Conservation (phyloP, 2,797 vertebrate species). For the Epinephelus coioides region DNA sequence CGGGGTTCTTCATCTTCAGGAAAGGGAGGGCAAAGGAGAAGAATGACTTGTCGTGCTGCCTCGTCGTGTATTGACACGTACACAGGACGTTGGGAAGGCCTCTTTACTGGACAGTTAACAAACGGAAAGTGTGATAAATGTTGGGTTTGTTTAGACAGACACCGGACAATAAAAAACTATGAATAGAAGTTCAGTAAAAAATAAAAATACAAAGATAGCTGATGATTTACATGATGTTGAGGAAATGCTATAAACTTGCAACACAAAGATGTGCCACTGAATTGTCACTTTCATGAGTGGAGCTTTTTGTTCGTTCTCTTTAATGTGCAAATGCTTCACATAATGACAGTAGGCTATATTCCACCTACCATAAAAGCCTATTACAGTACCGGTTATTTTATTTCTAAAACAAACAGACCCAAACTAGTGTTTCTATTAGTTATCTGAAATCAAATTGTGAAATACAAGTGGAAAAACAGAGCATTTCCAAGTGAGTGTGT, state of each 20-base stretch:
- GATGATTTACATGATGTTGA: not conserved
- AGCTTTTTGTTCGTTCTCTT: not conserved
- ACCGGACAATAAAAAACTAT: slow-evolving; percentile 17
- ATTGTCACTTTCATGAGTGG: not conserved
- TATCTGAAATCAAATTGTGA: slow-evolving; percentile 26
- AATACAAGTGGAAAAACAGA: slow-evolving; percentile 44
- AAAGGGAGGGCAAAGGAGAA: slow-evolving; percentile 53
- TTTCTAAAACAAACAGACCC: not conserved
- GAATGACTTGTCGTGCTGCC: slow-evolving; percentile 67
- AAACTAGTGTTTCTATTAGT: not conserved
- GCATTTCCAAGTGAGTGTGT: slow-evolving; percentile 28
- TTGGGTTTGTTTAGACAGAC: slow-evolving; percentile 17
- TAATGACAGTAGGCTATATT: not conserved
- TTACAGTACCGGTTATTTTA: not conserved
- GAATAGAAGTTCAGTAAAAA: not conserved
- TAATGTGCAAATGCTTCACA: not conserved
- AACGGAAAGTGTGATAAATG: slow-evolving; percentile 45
- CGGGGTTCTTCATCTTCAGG: slow-evolving; percentile 49
- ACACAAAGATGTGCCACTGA: not conserved
- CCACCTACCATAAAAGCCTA: not conserved
- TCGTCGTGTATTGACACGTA: slow-evolving; percentile 60
- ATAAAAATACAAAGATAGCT: not conserved
- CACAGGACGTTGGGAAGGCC: slow-evolving; percentile 50
- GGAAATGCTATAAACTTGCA: not conserved
- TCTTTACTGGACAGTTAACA: slow-evolving; percentile 54